phyloP scores from a whole-genome alignment of 2,888 invertebrate species.

The Ariolimax columbianus region DNA sequence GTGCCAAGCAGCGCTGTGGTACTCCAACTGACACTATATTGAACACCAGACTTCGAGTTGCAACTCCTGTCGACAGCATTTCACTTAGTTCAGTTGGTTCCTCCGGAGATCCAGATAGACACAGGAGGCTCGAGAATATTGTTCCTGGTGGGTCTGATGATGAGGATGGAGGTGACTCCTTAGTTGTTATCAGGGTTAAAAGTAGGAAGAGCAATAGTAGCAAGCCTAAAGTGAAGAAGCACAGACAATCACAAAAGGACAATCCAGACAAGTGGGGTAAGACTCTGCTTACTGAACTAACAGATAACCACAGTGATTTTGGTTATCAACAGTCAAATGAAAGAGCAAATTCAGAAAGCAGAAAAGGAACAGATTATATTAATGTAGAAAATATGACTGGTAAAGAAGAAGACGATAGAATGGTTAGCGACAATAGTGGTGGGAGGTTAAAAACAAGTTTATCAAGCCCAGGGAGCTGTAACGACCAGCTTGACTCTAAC shows the following conservation, averaged over 20 bases:
- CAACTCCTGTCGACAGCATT: slow-evolving; percentile 5
- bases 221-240: slow-evolving; percentile 35
- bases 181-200: slow-evolving; percentile 18
- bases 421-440: background rate
- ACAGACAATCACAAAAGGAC: background rate
- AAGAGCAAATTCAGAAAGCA: background rate
- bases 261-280: background rate
- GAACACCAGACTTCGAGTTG: background rate
- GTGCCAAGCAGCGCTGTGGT: background rate
- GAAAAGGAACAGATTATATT: background rate
- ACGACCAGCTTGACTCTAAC: background rate
- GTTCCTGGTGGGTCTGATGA: slow-evolving; percentile 18
- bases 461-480: background rate
- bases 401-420: background rate
- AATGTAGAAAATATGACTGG: background rate
- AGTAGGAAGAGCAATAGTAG: background rate
- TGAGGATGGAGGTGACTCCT: background rate
- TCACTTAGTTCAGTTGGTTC: slow-evolving; percentile 30
- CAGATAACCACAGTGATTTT: background rate
- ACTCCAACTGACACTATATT: slow-evolving; percentile 1
- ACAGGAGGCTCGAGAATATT: slow-evolving; percentile 31
- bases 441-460: background rate
- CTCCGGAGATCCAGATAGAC: slow-evolving; percentile 25
- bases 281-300: background rate
- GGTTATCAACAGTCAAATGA: background rate